Conservation (phyloP, 2,797 vertebrate species). For the Enteromius paludinosus region DNA sequence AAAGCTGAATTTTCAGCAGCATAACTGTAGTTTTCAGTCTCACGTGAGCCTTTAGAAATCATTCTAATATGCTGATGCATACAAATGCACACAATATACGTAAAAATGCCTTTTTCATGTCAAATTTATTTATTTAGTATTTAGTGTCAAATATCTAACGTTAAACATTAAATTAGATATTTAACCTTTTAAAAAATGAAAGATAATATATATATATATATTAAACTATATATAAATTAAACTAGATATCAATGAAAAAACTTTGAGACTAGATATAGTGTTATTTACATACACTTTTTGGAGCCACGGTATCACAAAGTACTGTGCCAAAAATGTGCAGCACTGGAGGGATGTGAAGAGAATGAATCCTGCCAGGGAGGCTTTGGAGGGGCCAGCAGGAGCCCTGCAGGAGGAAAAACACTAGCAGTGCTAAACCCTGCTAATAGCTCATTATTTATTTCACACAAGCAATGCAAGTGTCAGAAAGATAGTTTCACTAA, state of each 20-base stretch:
- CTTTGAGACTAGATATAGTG: not conserved
- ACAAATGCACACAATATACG: not conserved
- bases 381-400: not conserved
- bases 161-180: not conserved
- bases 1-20: not conserved
- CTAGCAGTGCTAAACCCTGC: constrained; percentile 3
- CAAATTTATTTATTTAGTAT: not conserved
- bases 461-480: constrained; percentile 15
- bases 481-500: constrained; percentile 21
- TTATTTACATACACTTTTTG: not conserved
- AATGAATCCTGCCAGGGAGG: not conserved
- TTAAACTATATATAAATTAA: not conserved
- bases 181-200: not conserved
- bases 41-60: not conserved
- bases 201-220: not conserved
- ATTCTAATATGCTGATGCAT: not conserved
- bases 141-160: not conserved
- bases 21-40: not conserved
- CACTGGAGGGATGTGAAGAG: not conserved
- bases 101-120: not conserved
- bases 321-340: constrained; percentile 11
- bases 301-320: not conserved
- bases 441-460: constrained; percentile 46
- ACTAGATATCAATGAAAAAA: not conserved
- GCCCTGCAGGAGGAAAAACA: constrained; percentile 20